phyloP scores from a whole-genome alignment of 2,797 vertebrate genomes.

The Perodicticus potto region DNA sequence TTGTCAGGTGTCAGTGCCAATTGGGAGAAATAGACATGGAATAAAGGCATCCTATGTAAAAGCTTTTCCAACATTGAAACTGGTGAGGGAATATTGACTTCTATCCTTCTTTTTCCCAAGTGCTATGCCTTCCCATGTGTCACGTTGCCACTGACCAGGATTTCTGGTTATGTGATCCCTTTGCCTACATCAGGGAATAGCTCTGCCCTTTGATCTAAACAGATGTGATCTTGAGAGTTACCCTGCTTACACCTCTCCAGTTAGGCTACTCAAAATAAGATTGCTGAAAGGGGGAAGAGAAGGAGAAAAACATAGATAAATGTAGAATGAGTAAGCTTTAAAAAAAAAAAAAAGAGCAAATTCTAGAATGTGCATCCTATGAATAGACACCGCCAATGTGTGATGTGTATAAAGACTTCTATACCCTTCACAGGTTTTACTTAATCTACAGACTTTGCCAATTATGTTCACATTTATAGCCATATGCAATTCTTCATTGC shows the following conservation, averaged over 20 bases:
- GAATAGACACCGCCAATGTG: constrained; percentile 72
- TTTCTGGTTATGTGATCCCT: constrained; percentile 88
- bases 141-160: constrained; percentile 84
- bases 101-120: constrained; percentile 85
- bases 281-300: constrained; percentile 18
- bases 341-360: constrained; percentile 70
- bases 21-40: constrained; percentile 83
- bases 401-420: constrained; percentile 65
- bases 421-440: constrained; percentile 70
- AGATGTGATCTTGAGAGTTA: constrained; percentile 84
- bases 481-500: neutral
- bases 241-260: constrained; percentile 73
- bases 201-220: constrained; percentile 86
- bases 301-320: constrained; percentile 69
- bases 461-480: constrained; percentile 46
- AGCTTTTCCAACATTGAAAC: constrained; percentile 85
- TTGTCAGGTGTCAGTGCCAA: constrained; percentile 84
- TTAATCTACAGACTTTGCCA: constrained; percentile 72
- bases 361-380: constrained; percentile 75
- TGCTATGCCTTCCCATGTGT: constrained; percentile 84
- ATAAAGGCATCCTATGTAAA: constrained; percentile 82
- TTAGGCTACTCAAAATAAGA: constrained; percentile 77
- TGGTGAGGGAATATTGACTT: constrained; percentile 85
- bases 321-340: constrained; percentile 74
- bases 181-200: constrained; percentile 86